Conservation (phyloP, 2,113 vertebrate genomes). For the Phyllostomus discolor region DNA sequence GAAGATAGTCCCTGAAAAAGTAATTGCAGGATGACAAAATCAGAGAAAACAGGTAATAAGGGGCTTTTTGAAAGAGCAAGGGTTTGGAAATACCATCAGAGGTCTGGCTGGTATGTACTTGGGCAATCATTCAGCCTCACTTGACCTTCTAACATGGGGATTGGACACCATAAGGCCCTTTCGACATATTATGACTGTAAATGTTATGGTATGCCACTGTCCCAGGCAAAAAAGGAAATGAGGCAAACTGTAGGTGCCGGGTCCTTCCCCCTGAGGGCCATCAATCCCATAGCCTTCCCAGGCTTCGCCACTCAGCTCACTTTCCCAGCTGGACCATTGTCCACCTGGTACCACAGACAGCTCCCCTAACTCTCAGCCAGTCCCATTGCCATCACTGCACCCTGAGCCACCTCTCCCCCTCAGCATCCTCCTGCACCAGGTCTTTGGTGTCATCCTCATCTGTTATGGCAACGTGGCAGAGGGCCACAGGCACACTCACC, state of each 20-base stretch:
- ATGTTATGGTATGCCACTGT: not conserved
- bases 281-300: not conserved
- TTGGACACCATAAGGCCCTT: not conserved
- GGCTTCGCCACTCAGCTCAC: accelerated
- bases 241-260: not conserved
- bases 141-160: not conserved
- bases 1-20: not conserved
- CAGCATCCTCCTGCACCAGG: not conserved
- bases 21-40: not conserved
- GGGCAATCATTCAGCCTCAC: not conserved
- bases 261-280: not conserved
- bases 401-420: not conserved
- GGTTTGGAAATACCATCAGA: not conserved
- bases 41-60: not conserved
- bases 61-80: not conserved
- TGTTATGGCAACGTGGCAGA: not conserved
- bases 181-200: not conserved
- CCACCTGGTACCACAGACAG: not conserved
- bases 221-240: not conserved
- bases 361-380: not conserved
- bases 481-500: not conserved
- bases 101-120: not conserved
- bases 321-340: not conserved
- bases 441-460: not conserved
- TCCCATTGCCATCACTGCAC: accelerated